These are phyloP conservation scores for Drosophila ironensis DNA, from an alignment of 1,140 invertebrate species.

Conservation along the genomic window DNA sequence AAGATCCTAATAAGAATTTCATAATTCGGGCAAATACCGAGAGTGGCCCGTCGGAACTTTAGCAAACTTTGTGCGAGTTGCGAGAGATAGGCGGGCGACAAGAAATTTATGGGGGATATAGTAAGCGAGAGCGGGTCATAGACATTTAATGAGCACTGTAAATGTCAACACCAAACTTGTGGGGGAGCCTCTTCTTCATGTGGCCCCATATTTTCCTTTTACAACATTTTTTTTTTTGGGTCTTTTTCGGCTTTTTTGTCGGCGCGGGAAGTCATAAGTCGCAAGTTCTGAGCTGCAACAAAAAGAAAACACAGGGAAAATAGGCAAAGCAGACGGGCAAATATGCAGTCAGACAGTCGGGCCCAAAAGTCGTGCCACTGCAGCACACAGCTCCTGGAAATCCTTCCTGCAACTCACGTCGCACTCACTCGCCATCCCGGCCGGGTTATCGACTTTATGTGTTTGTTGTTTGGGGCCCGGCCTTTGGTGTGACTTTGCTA, in stretches of 20 bases:
- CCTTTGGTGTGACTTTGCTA: conserved; percentile 40
- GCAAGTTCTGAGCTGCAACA: conserved; percentile 46
- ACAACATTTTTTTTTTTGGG: conserved; percentile 5
- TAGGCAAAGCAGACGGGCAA: conserved; percentile 74
- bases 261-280: conserved; percentile 69
- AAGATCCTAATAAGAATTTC: conserved; percentile 32
- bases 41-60: conserved; percentile 1
- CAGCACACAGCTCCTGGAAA: conserved; percentile 14
- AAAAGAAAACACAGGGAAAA: conserved; percentile 33
- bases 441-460: conserved; percentile 77
- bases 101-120: not conserved
- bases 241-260: conserved; percentile 33
- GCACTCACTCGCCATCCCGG: conserved; percentile 41
- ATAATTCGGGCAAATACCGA: conserved; percentile 7
- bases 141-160: conserved; percentile 70
- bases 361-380: conserved; percentile 20
- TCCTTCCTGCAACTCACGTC: conserved; percentile 30
- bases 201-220: not conserved
- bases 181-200: conserved; percentile 5
- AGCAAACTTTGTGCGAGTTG: conserved; percentile 17
- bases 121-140: not conserved
- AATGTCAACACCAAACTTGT: conserved; percentile 65
- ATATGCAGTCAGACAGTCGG: conserved; percentile 56
- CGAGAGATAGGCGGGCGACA: conserved; percentile 4
- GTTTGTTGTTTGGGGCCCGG: conserved; percentile 70